These are phyloP conservation scores for Camponotus pennsylvanicus DNA, from an alignment of 1,140 invertebrate genomes.

Conservation along the genomic window DNA sequence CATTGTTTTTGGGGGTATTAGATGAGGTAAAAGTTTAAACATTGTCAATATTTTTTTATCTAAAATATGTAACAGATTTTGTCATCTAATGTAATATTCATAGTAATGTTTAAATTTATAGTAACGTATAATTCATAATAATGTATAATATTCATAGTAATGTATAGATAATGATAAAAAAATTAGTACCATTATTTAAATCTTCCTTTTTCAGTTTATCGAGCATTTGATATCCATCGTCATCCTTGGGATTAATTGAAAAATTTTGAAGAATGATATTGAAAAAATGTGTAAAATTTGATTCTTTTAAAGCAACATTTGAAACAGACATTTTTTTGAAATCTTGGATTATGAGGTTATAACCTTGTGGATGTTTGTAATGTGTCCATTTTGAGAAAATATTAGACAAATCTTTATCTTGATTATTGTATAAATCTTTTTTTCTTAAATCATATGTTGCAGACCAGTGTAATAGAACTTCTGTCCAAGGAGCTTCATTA, in stretches of 20 bases:
- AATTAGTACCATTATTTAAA: not conserved
- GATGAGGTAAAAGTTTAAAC: not conserved
- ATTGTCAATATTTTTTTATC: constrained; percentile 1
- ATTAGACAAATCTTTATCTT: constrained; percentile 1
- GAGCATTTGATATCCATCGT: not conserved
- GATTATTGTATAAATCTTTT: constrained; percentile 7
- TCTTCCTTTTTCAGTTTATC: not conserved
- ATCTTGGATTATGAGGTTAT: not conserved
- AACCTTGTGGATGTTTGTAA: constrained; percentile 8
- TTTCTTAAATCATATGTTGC: constrained; percentile 3
- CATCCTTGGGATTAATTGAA: not conserved
- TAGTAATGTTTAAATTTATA: not conserved
- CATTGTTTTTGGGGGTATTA: constrained; percentile 9
- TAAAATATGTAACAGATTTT: not conserved
- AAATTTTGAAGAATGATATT: not conserved
- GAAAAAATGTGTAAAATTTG: not conserved
- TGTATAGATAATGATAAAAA: not conserved
- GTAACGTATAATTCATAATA: too few relatives aligned
- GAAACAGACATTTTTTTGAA: constrained; percentile 1
- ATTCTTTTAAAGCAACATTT: not conserved
- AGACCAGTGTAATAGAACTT: not conserved
- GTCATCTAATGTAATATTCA: not conserved
- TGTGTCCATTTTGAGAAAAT: constrained; percentile 8
- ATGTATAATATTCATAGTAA: not conserved
- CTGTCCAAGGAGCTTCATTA: not conserved